Base-by-base conservation (phyloP, 2,888 invertebrate genomes). In the Sphinx pinastri region DNA sequence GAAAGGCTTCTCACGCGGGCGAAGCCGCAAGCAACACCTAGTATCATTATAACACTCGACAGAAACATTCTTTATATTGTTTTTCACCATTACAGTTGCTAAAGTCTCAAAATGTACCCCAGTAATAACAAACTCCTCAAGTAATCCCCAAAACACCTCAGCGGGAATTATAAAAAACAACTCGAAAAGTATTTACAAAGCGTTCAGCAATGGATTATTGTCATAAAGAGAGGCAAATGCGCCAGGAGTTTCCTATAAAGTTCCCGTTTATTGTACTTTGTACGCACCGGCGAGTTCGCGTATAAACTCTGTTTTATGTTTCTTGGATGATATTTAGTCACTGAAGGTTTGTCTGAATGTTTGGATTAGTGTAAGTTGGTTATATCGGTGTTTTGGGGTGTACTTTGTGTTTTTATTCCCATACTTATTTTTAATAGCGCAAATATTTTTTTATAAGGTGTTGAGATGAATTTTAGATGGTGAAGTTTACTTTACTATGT, bases 191-290 rank as follows among this genome's bases (percentile, higher is more conserved):
- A 85, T 86, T 85, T 82, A 82, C 77, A 85, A 88, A 85, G 79
- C 85, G 81, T 87, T 90, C 82, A 85, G 81, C 81, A 87, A 87
- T 84, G 84, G 88, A 91, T 92, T 90, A 92, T 90, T 82, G 87
- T 84, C 86, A 78, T 90, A 90, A 91, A 91, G 86, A 84, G 84
- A 83, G 80, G 81, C 83, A 84, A 85, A 78, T 78, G 79, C 79
- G 74, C 74, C 77, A 76, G 77, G 80, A 77, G 80, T 81, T 81
- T 79, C 73, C 76, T 79, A 84, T 90, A 89, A 92, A 91, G 78
- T 86, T 85, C 74, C 76, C 78, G 86, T 88, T 90, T 91, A 91
- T 91, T 88, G 87, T 86, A 81, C 83, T 85, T 79, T 79, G 81
- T 81, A 84, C 84, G 88, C 84, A 79, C 74, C 83, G 81, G 74